These are phyloP conservation scores for Nerophis lumbriciformis DNA, from an alignment of 2,113 vertebrate species.

Conservation along the genomic window DNA sequence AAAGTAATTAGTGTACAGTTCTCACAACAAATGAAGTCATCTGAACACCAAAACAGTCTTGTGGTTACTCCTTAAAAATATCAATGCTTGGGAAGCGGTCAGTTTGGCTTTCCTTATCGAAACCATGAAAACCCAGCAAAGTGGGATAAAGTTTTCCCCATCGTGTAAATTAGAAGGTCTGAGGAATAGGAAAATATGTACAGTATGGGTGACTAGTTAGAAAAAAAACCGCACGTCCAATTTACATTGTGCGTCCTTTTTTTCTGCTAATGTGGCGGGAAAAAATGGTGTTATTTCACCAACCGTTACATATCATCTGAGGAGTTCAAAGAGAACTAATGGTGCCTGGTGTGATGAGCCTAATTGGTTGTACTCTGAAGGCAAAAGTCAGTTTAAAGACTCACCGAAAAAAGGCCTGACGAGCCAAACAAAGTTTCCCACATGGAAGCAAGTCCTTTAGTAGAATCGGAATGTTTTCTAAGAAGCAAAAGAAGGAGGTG, in stretches of 20 bases:
- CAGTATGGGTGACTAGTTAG: slow-evolving; percentile 48
- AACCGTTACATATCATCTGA: slow-evolving; percentile 34
- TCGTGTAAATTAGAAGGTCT: too few relatives aligned
- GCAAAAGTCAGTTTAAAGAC: slow-evolving; percentile 52
- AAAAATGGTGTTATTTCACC: slow-evolving; percentile 21
- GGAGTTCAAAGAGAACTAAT: slow-evolving; percentile 24
- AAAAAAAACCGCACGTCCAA: slow-evolving; percentile 62
- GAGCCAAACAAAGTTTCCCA: slow-evolving; percentile 35
- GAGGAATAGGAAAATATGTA: not conserved
- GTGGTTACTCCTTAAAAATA: slow-evolving; percentile 77
- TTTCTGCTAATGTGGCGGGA: slow-evolving; percentile 23
- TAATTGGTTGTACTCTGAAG: slow-evolving; percentile 24
- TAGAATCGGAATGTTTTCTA: slow-evolving; percentile 69
- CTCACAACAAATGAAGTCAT: slow-evolving; percentile 73
- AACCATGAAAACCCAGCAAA: slow-evolving; percentile 9
- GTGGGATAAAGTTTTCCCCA: slow-evolving; percentile 26
- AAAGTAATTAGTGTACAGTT: slow-evolving; percentile 25
- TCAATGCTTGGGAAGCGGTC: slow-evolving; percentile 27
- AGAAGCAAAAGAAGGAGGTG: slow-evolving; percentile 33
- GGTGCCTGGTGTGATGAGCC: slow-evolving; percentile 34
- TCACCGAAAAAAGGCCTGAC: slow-evolving; percentile 22
- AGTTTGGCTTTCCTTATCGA: slow-evolving; percentile 35
- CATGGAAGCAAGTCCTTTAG: slow-evolving; percentile 29
- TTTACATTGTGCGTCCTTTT: slow-evolving; percentile 63
- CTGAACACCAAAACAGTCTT: slow-evolving; percentile 62